These are phyloP conservation scores for Pseudomyrmex sp. DNA, from an alignment of 1,140 invertebrate species.

Conservation along the genomic window DNA sequence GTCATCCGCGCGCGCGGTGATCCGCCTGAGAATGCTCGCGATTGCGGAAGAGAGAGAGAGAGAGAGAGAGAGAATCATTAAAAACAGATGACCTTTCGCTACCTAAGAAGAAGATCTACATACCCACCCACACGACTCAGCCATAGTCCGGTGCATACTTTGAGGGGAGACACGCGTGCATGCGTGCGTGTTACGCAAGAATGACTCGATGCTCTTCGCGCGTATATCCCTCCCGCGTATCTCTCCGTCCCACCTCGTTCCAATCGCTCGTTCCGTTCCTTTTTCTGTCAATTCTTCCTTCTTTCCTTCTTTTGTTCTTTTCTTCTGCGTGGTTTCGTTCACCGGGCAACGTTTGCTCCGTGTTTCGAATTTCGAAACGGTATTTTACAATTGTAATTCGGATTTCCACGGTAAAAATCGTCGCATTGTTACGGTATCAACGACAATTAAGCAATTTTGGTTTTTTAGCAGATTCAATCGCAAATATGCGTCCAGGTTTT, in stretches of 20 bases:
- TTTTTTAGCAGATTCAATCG: no score
- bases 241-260: constrained; percentile 34
- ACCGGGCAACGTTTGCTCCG: constrained; percentile 18
- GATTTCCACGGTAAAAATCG: no score
- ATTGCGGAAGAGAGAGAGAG: constrained; percentile 23
- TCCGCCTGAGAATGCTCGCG: constrained; percentile 56
- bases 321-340: constrained; percentile 13
- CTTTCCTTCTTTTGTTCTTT: constrained; percentile 39
- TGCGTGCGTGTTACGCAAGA: constrained; percentile 67
- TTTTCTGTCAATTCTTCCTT: constrained; percentile 43
- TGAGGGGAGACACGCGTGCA: constrained; percentile 57
- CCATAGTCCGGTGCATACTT: constrained; percentile 21
- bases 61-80: constrained; percentile 57
- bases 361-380: constrained; percentile 50
- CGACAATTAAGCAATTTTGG: no score
- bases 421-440: no score
- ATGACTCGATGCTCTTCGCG: constrained; percentile 44
- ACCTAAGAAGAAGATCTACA: constrained; percentile 67
- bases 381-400: not conserved
- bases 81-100: constrained; percentile 72
- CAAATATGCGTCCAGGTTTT: no score
- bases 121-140: constrained; percentile 60
- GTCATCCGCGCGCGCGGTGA: constrained; percentile 59
- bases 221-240: constrained; percentile 24
- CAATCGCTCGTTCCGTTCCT: constrained; percentile 25